Evolutionary conservation across 2,113 vertebrate genomes (phyloP).

Genomic region (Cyprinus carpio): DNA sequence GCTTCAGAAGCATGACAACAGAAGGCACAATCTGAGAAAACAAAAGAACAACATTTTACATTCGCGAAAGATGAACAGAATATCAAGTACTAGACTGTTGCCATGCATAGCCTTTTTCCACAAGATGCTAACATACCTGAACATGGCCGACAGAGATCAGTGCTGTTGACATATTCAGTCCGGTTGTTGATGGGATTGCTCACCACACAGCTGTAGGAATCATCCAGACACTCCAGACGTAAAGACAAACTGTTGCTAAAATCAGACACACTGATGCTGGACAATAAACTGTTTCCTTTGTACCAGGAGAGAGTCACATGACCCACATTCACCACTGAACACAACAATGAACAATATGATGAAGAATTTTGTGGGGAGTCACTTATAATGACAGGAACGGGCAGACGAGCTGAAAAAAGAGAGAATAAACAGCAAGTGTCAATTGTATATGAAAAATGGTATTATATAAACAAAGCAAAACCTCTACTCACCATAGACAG

Average conservation of each 20-base stretch:
- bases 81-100: too few species aligned
- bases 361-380: background rate
- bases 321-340: background rate
- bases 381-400: background rate
- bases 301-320: too few species aligned
- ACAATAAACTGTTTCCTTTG: background rate
- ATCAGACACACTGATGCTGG: slow-evolving; percentile 5
- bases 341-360: background rate
- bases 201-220: background rate
- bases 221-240: background rate
- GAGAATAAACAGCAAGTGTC: background rate
- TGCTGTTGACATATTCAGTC: background rate
- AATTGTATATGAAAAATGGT: background rate
- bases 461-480: background rate
- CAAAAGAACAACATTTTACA: background rate
- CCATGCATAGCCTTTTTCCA: too few species aligned
- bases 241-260: background rate
- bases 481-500: background rate
- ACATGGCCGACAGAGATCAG: background rate
- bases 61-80: too few species aligned
- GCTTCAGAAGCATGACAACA: background rate
- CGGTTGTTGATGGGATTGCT: background rate
- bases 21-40: slow-evolving; percentile 1
- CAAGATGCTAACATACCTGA: background rate
- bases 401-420: background rate